Evolutionary conservation across 1,140 invertebrate species (phyloP), one percentile per base, ranked within the genome.

Genomic region (Araneus ventricosus): DNA sequence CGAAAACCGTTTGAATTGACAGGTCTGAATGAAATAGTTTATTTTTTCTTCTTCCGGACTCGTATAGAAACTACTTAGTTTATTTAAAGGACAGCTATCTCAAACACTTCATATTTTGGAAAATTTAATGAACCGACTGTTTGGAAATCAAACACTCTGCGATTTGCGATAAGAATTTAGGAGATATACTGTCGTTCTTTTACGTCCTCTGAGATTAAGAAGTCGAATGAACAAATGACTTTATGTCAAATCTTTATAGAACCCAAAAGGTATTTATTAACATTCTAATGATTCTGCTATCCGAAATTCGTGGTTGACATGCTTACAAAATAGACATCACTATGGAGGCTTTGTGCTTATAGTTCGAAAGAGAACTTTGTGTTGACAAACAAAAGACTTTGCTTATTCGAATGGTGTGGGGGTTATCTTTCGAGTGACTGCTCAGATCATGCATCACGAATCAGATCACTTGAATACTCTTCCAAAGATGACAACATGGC

Each of bases 401-500:
- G 27, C 4, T 27, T n/a, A 30, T 45, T 27, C 41, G 45, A 84
- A 30, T 45, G 82, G 27, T n/a, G 84, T 86, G 45, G 30, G 10
- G 27, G 52, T 61, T 34, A 37, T 4, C 7, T 52, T 17, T 24
- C 17, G 24, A 37, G 79, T 80, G 20, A n/a, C 24, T 80, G 34
- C 7, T 84, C 41, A 45, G 80, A 84, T 22, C 24, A 93, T 93
- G 91, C 63, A 93, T 88, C 91, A 79, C 91, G 91, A 87, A 57
- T 39, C 91, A 22, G 80, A 82, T 41, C n/a, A 52, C 3, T 27
- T 75, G 10, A 57, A 37, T 61, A 70, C 45, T 67, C 52, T 59
- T 70, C 27, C 59, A 57, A 61, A 61, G 24, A 61, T 89, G 79
- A 89, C 89, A 57, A 92, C 93, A 27, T 98, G 98, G 98, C 98